Conservation (phyloP, 1,140 invertebrate genomes). For the Armadillidium nasatum region DNA sequence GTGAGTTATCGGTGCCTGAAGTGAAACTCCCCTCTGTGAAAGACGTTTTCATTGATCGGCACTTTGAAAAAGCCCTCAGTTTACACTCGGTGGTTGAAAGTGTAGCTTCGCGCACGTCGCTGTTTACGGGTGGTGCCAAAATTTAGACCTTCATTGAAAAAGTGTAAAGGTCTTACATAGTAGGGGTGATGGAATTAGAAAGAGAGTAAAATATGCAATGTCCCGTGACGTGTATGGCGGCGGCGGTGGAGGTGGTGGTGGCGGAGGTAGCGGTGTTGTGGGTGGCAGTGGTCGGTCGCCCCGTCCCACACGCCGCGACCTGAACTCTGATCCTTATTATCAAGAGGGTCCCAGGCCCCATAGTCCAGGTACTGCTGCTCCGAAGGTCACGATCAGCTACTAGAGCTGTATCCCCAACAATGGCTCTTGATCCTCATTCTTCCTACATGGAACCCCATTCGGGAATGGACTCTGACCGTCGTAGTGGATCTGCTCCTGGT, state of each 20-base stretch:
- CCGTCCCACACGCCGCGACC: constrained; percentile 42
- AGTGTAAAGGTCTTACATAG: neutral
- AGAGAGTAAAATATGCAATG: constrained; percentile 48
- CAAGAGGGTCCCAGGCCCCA: constrained; percentile 30
- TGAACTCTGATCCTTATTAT: constrained; percentile 42
- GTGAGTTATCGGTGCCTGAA: neutral
- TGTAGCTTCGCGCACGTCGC: neutral
- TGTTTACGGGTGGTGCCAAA: neutral
- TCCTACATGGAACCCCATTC: constrained; percentile 44
- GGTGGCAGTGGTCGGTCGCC: constrained; percentile 42
- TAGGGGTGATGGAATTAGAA: neutral
- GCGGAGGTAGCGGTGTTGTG: constrained; percentile 45
- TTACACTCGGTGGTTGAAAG: neutral
- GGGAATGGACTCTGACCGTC: constrained; percentile 59
- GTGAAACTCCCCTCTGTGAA: constrained; percentile 11
- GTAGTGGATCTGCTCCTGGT: constrained; percentile 56
- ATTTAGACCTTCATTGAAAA: neutral
- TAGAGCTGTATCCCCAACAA: constrained; percentile 38
- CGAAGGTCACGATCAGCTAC: constrained; percentile 42
- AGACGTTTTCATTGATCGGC: constrained; percentile 9
- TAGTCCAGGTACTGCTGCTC: constrained; percentile 32
- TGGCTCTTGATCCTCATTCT: constrained; percentile 36
- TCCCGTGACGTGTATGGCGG: constrained; percentile 66
- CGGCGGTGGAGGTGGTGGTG: constrained; percentile 39
- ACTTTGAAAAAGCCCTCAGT: neutral